Base-by-base conservation (phyloP, 1,140 invertebrate species). In the Sipha flava region DNA sequence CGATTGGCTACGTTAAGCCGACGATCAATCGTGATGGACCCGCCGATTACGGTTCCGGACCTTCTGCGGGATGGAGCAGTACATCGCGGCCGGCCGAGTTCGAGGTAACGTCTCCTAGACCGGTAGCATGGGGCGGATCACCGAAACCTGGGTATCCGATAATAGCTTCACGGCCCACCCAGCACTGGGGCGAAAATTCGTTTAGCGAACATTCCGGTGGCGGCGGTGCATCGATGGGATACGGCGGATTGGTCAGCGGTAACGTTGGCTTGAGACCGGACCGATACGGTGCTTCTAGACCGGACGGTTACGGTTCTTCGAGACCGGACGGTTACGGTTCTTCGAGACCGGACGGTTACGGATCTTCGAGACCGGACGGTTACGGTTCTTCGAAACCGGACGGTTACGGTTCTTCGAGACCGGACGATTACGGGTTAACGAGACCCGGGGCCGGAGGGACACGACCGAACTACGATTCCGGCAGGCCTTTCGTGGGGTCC, bases 101-200 rank as follows among this genome's bases (percentile, higher is more conserved):
- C 3, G 73, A 59, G 26, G 52, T 29, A 5, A 54, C 70, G 7
- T 7, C 70, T 7, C 16, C n/a, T 1, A 26, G 26, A n/a, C 75
- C 54, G 1, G 47, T 34, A 18, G 14, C 3, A 0, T 47, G 79
- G 64, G 21, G 64, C 40, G 26, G 26, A 43, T 59, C 37, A 29
- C 73, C 57, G 21, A 77, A 26, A 59, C 73, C 73, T 0, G 10
- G 45, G 43, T 77, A 59, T 23, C 52, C 34, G 3, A 16, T 23
- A 10, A 54, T 37, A 0, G 43, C 79, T 43, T 70, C 79, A 31
- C 21, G 62, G 5, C 64, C 79, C 1, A 47, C 31, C 57, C 57
- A 79, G 9, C 57, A 64, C 34, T 70, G 64, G 64, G 79, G 79
- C 7, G 62, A 80, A 31, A 70, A 80, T 23, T 54, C 47, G 0